Conservation (phyloP, 2,888 invertebrate species). For the Psococerastis gibbosa region DNA sequence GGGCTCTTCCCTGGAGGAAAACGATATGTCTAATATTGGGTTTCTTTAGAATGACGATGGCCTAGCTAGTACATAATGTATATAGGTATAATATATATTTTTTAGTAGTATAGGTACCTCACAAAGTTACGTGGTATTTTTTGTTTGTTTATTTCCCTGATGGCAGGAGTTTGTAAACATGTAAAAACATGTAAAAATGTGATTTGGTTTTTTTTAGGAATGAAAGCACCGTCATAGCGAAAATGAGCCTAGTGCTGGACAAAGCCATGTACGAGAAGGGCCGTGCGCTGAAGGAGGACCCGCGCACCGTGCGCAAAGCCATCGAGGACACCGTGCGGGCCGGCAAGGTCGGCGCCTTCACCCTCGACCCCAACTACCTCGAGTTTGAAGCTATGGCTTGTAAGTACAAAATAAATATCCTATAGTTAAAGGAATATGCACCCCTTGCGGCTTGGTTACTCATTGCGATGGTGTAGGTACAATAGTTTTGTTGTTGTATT, state of each 20-base stretch:
- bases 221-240: slow-evolving; percentile 51
- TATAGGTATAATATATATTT: no score
- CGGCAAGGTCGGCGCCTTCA: slow-evolving; percentile 58
- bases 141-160: no score
- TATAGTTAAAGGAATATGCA: background rate
- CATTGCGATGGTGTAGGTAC: no score
- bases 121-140: no score
- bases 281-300: slow-evolving; percentile 23
- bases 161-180: no score
- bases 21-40: no score
- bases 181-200: no score
- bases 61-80: no score
- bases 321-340: slow-evolving; percentile 47
- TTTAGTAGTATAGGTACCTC: no score
- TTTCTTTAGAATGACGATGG: no score
- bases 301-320: slow-evolving; percentile 31
- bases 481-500: no score
- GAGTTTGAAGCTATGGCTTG: slow-evolving; percentile 47
- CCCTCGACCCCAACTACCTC: slow-evolving; percentile 63
- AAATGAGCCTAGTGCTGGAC: slow-evolving; percentile 55
- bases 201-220: slow-evolving; percentile 1
- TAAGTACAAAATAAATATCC: slow-evolving; percentile 28
- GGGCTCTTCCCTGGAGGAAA: no score
- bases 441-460: slow-evolving; percentile 1
- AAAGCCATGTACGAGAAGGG: slow-evolving; percentile 42